Percentiles rank a stretch among this genome's conserved stretches.
Conservation (phyloP, 2,113 vertebrate genomes). For the Nibea albiflora region DNA sequence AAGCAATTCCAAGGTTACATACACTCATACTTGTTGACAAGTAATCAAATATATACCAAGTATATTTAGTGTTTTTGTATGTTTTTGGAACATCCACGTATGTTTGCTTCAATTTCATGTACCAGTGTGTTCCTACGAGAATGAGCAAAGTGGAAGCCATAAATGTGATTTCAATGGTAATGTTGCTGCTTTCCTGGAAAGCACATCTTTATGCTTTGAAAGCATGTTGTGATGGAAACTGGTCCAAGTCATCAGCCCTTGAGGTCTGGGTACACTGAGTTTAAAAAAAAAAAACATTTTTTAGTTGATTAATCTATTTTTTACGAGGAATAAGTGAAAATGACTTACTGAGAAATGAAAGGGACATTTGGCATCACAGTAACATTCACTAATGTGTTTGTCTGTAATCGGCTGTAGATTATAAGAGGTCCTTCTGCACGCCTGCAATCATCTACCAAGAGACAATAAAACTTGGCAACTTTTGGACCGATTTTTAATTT, state of each 20-base stretch:
- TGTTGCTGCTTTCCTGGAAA: not conserved
- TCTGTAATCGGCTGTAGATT: not conserved
- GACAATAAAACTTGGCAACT: not conserved
- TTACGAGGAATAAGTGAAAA: not conserved
- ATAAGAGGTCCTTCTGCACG: not conserved
- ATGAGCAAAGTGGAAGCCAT: not conserved
- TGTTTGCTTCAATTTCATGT: not conserved
- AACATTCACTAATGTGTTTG: not conserved
- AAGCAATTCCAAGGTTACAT: conserved; percentile 1
- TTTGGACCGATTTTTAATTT: not conserved
- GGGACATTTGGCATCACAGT: not conserved
- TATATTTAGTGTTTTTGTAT: not conserved
- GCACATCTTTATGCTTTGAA: not conserved
- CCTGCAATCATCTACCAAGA: not conserved
- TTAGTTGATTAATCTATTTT: not conserved
- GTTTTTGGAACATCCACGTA: not conserved
- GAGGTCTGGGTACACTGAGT: not conserved
- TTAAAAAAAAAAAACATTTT: no score
- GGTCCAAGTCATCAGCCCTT: not conserved
- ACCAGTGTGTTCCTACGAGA: not conserved
- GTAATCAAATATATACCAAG: not conserved
- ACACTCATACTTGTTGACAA: not conserved
- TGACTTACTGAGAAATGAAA: not conserved
- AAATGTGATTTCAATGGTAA: not conserved
- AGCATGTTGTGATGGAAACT: not conserved